Evolutionary conservation across 2,888 invertebrate genomes (phyloP).

Genomic region (Coleophora deauratella): DNA sequence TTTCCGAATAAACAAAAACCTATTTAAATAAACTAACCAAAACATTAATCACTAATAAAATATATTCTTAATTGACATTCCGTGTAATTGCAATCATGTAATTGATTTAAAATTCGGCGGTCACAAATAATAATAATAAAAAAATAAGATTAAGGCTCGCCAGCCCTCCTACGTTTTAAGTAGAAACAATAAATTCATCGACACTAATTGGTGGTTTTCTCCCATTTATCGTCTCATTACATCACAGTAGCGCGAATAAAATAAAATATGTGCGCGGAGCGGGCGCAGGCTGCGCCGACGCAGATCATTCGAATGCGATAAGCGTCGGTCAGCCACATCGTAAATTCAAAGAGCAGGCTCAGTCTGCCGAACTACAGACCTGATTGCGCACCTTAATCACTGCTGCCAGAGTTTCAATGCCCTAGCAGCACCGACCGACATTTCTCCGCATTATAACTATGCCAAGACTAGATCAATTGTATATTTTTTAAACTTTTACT

Average conservation of each 20-base stretch:
- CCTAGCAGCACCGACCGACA: too few species aligned
- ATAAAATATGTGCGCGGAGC: constrained; percentile 72
- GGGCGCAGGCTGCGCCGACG: constrained; percentile 58
- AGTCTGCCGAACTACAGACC: constrained; percentile 65
- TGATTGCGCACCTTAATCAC: constrained; percentile 42
- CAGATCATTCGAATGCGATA: constrained; percentile 74
- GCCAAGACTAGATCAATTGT: too few species aligned
- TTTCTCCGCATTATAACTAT: too few species aligned
- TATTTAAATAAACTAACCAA: constrained; percentile 6
- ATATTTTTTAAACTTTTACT: neutral
- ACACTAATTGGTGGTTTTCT: constrained; percentile 75
- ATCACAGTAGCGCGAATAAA: constrained; percentile 75
- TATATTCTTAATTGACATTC: constrained; percentile 37
- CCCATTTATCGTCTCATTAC: constrained; percentile 75
- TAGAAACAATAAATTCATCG: constrained; percentile 75
- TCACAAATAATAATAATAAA: constrained; percentile 53
- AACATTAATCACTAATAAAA: constrained; percentile 26
- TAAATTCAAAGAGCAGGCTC: constrained; percentile 68
- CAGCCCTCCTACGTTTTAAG: constrained; percentile 72
- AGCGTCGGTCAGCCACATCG: constrained; percentile 72
- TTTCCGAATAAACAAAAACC: too few species aligned
- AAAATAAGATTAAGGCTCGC: constrained; percentile 64
- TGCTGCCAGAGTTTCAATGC: constrained; percentile 19
- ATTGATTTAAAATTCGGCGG: constrained; percentile 50
- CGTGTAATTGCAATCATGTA: constrained; percentile 44